Conservation (phyloP, 2,888 invertebrate genomes). For the Anodontia alba region DNA sequence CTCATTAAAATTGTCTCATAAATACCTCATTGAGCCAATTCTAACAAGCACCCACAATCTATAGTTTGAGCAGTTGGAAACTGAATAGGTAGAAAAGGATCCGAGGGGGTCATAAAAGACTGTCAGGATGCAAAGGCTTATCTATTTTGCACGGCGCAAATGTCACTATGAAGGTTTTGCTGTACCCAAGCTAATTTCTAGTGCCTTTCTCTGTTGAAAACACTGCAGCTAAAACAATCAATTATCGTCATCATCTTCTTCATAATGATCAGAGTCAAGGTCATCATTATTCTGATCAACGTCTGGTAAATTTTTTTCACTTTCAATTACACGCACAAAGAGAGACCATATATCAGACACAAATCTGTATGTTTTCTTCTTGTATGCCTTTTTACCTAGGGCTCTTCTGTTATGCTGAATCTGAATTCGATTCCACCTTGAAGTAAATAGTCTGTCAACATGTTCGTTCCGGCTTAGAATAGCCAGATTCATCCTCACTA, state of each 20-base stretch:
- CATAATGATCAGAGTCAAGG: not conserved
- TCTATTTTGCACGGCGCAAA: too few relatives aligned
- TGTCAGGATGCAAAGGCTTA: too few relatives aligned
- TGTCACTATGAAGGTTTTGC: too few relatives aligned
- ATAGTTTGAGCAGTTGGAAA: too few relatives aligned
- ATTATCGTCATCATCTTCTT: not conserved
- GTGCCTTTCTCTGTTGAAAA: too few relatives aligned
- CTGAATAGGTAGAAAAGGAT: too few relatives aligned
- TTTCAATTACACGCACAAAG: not conserved
- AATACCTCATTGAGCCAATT: too few relatives aligned
- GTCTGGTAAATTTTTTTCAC: not conserved
- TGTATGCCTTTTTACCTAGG: slow-evolving; percentile 19
- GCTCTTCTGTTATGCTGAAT: slow-evolving; percentile 17
- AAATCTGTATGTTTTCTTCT: slow-evolving; percentile 19
- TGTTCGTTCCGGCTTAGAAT: slow-evolving; percentile 31
- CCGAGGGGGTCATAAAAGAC: too few relatives aligned
- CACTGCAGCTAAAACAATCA: not conserved
- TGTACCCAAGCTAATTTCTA: too few relatives aligned
- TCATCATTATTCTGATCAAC: not conserved
- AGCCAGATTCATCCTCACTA: slow-evolving; percentile 4
- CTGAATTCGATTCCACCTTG: not conserved
- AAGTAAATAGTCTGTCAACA: slow-evolving; percentile 24
- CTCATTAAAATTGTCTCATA: too few relatives aligned
- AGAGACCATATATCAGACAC: slow-evolving; percentile 22
- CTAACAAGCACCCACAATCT: too few relatives aligned